Base-by-base conservation (phyloP, 2,113 vertebrate genomes). In the Thunnus thynnus region DNA sequence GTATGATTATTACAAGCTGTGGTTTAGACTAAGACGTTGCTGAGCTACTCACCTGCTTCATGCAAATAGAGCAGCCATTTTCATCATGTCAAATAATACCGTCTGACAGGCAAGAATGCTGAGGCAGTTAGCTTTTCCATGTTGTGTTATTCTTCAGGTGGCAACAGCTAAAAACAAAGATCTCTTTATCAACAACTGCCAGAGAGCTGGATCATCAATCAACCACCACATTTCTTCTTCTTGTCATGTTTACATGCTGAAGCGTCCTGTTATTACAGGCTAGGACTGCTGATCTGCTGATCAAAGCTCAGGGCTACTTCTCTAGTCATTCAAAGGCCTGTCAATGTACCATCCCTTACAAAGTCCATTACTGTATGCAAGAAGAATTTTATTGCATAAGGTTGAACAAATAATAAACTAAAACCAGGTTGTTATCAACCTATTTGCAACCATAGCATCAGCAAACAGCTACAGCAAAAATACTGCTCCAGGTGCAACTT, bases 21-120 rank as follows among this genome's bases (percentile, higher is more conserved):
- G 46, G 70, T 77, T 87, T 82, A 50, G 48, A 67, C 57, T 46
- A 6, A 75, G 65, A 79, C 1, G 47, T 13, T 27, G 61, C 72
- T 20, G 54, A 83, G 47, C 72, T 48, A 14, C 78, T 77, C 86
- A 84, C 72, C 82, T 89, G 63, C 86, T 85, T 73, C 66, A 82
- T 68, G 65, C 72, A 83, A 80, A 87, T 75, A 68, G 13, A 64
- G 69, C 58, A 55, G 69, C 22, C 75, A 71, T 71, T 83, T 77
- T 85, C 36, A 54, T 22, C n/a, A 82, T 63, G 44, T 69, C 57
- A 72, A 57, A 78, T 78, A 68, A 88, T 55, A 80, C 3, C 47
- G 47, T 10, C 61, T 73, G 66, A 80, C 72, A 65, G 66, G 27
- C 41, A 77, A 77, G 66, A 86, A 78, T 84, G 75, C 77, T 57